Evolutionary conservation across 1,140 invertebrate species (phyloP).

Genomic region (Myzus persicae): DNA sequence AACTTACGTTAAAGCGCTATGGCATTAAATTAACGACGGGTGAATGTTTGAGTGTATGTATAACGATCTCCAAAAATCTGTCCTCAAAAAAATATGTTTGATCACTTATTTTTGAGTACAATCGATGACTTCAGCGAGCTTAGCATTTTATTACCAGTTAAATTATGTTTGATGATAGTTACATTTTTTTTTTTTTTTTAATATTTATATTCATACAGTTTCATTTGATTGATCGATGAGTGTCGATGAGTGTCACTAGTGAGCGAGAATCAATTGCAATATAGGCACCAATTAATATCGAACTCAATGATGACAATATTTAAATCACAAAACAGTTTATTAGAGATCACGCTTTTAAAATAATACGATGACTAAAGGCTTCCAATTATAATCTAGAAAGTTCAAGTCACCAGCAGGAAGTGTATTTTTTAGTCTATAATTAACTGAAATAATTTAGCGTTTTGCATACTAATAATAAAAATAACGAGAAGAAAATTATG

Average conservation of each 20-base stretch:
- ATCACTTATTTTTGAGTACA: neutral
- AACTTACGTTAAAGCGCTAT: neutral
- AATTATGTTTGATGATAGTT: neutral
- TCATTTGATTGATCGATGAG: neutral
- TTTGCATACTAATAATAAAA: neutral
- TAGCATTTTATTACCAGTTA: too few species aligned
- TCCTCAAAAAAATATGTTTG: neutral
- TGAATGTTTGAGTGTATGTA: neutral
- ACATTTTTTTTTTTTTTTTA: neutral
- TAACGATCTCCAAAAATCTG: neutral
- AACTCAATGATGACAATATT: neutral
- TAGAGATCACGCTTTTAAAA: neutral
- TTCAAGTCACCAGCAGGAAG: neutral
- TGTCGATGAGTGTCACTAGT: neutral
- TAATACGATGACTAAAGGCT: neutral
- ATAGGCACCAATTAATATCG: too few species aligned
- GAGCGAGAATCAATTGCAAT: neutral
- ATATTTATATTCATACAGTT: neutral
- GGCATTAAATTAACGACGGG: neutral
- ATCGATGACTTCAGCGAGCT: neutral
- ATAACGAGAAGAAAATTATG: neutral
- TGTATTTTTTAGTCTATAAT: neutral
- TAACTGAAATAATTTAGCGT: neutral
- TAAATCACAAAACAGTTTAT: neutral
- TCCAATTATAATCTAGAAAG: neutral